Base-by-base conservation (phyloP, 2,797 vertebrate species). In the Nasua narica region DNA sequence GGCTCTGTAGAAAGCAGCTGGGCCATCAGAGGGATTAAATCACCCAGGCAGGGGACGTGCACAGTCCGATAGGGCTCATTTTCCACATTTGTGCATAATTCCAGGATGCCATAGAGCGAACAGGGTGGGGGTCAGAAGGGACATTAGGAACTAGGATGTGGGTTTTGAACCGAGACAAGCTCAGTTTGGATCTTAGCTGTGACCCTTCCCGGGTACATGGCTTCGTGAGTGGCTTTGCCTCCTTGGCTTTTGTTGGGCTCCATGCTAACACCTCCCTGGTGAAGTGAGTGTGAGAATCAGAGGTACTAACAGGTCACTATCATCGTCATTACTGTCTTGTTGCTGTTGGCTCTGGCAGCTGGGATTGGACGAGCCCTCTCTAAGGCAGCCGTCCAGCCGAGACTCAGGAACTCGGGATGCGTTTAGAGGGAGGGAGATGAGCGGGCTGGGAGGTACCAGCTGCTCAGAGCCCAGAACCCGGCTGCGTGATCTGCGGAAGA, bases 291-390 rank as follows among this genome's bases (percentile, higher is more conserved):
- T 67, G 50, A 46, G 70, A 52, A 25, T 52, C 1, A 0, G 16
- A 54, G 43, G 32, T 16, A 5, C 18, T 5, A 14, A 12, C 2
- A 19, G 54, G 21, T 7, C 62, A 16, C 58, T 1, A 3, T 27
- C 1, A 1, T 10, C 7, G 2, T 43, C 1, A 3, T 12, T n/a
- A 2, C 3, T n/a, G 32, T 40, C 29, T 37, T 21, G 37, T 48
- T 8, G 0, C 29, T 1, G 1, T 16, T 3, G 5, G 32, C 14
- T 16, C 0, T 10, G 3, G 2, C 6, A 0, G 2, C 2, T 15
- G 16, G 29, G 37, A 4, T 2, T 18, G 7, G 32, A 43, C 5
- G 25, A 23, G 12, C 69, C n/a, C 27, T 48, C 35, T 32, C 13
- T 23, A 2, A 48, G 56, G 69, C 70, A 16, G 21, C 43, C 1